phyloP scores from a whole-genome alignment of 2,797 vertebrate species.

The Spea hammondii region DNA sequence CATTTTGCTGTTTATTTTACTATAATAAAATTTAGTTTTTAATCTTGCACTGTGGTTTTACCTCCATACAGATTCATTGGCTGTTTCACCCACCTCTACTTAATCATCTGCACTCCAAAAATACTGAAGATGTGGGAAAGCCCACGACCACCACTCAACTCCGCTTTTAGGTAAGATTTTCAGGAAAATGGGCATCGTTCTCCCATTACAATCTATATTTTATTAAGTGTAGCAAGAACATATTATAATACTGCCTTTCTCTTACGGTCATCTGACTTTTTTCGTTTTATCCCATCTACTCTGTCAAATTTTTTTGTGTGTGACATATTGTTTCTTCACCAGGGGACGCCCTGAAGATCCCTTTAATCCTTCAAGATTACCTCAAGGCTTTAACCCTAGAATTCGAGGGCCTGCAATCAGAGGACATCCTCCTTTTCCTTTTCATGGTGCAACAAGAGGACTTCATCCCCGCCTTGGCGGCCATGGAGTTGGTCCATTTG shows the following conservation, averaged over 20 bases:
- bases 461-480: conserved; percentile 74
- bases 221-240: too few species aligned
- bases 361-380: conserved; percentile 1
- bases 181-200: too few species aligned
- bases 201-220: too few species aligned
- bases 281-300: too few species aligned
- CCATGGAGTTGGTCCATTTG: conserved; percentile 74
- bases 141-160: not conserved
- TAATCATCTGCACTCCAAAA: not conserved
- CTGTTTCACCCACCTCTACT: not conserved
- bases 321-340: not conserved
- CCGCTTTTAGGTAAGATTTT: not conserved
- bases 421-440: conserved; percentile 83
- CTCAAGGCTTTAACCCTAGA: conserved; percentile 11
- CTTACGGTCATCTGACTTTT: too few species aligned
- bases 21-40: too few species aligned
- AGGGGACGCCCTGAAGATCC: conserved; percentile 15
- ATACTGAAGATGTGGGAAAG: not conserved
- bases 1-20: too few species aligned
- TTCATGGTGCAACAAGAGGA: conserved; percentile 79
- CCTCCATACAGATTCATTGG: too few species aligned
- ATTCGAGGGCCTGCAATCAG: conserved; percentile 78
- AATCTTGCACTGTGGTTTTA: too few species aligned
- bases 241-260: too few species aligned
- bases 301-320: not conserved